phyloP scores from a whole-genome alignment of 2,113 vertebrate species.

The Sapajus apella region DNA sequence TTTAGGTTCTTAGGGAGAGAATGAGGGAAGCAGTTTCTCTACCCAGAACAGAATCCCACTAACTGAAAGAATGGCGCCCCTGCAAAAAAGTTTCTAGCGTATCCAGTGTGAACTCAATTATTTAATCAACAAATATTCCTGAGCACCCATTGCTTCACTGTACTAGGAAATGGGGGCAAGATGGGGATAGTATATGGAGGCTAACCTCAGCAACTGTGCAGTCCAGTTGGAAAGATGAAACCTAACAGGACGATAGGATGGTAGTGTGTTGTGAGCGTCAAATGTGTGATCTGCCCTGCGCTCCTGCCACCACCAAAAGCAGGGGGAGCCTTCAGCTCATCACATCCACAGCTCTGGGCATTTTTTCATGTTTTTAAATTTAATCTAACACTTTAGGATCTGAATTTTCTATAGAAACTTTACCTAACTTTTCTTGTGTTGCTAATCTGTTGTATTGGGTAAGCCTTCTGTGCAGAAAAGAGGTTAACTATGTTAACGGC shows the following conservation, averaged over 20 bases:
- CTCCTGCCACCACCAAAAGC: background rate
- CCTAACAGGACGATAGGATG: background rate
- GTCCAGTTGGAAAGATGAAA: background rate
- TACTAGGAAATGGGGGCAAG: background rate
- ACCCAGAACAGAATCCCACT: background rate
- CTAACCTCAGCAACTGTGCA: background rate
- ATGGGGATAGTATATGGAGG: background rate
- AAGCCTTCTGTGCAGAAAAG: conserved; percentile 8
- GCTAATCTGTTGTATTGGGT: background rate
- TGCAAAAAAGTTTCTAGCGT: background rate
- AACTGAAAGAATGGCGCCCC: background rate
- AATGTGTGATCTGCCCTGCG: background rate
- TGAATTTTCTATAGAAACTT: background rate
- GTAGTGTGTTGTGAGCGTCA: fast-evolving
- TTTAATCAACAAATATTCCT: background rate
- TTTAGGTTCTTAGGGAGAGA: background rate
- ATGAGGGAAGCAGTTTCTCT: background rate
- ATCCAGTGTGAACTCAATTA: background rate
- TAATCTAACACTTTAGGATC: background rate
- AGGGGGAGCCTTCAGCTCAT: background rate
- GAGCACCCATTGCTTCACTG: background rate
- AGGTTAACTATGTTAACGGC: background rate
- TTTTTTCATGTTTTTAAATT: background rate
- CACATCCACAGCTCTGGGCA: background rate
- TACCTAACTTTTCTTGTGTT: background rate